Percentiles rank a stretch among this genome's conserved stretches.
phyloP scores from a whole-genome alignment of 2,113 vertebrate genomes.

The Tragulus kanchil region DNA sequence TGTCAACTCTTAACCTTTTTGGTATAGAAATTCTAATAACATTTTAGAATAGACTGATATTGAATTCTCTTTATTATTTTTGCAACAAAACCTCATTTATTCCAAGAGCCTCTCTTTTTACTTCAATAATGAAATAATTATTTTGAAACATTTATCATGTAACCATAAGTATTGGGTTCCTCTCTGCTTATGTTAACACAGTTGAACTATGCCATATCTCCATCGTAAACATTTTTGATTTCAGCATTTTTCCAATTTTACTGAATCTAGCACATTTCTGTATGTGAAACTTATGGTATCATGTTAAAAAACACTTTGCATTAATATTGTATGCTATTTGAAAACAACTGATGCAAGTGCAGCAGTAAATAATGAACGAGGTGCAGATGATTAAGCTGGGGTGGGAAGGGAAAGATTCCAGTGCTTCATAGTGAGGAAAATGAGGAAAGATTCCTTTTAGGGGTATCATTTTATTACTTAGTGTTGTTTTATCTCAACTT shows the following conservation, averaged over 20 bases:
- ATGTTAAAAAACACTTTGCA: constrained; percentile 38
- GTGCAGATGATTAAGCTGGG: not conserved
- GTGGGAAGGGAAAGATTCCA: not conserved
- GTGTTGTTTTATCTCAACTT: not conserved
- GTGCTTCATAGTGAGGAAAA: not conserved
- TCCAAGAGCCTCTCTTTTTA: not conserved
- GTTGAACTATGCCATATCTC: not conserved
- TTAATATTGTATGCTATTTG: constrained; percentile 1
- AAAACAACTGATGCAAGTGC: not conserved
- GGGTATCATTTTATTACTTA: not conserved
- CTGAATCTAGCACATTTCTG: not conserved
- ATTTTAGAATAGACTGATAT: not conserved
- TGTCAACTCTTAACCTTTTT: not conserved
- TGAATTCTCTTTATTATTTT: not conserved
- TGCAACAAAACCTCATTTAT: not conserved
- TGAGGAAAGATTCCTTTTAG: not conserved
- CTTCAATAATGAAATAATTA: not conserved
- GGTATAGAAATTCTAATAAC: not conserved
- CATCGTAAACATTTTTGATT: constrained; percentile 42
- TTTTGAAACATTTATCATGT: not conserved
- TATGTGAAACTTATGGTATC: constrained; percentile 3
- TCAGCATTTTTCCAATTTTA: constrained; percentile 17
- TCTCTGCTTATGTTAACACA: not conserved
- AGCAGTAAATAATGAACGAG: not conserved
- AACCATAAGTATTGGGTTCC: not conserved